These are phyloP conservation scores for Ranitomeya imitator DNA, from an alignment of 2,113 vertebrate genomes.

Conservation along the genomic window DNA sequence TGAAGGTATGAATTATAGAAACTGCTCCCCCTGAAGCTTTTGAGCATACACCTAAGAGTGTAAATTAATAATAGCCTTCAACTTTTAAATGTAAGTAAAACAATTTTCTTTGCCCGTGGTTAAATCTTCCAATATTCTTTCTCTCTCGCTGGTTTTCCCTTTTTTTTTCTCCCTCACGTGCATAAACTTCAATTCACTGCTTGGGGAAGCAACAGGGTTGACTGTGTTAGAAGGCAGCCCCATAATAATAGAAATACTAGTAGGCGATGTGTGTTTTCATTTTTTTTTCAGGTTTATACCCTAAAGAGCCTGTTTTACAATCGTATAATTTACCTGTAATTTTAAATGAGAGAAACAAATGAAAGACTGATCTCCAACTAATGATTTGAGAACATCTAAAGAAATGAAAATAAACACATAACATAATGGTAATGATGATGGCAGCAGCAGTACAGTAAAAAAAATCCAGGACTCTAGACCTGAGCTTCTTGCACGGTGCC, in stretches of 20 bases:
- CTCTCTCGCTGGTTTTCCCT: constrained; percentile 29
- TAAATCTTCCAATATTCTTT: constrained; percentile 29
- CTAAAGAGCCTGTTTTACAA: constrained; percentile 14
- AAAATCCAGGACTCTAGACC: too few relatives aligned
- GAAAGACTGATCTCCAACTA: not conserved
- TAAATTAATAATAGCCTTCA: constrained; percentile 46
- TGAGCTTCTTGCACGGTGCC: too few relatives aligned
- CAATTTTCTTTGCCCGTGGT: constrained; percentile 38
- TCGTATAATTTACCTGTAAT: not conserved
- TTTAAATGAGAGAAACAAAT: not conserved
- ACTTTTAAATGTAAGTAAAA: constrained; percentile 49
- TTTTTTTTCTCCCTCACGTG: constrained; percentile 36
- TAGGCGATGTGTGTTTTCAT: constrained; percentile 18
- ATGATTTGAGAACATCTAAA: not conserved
- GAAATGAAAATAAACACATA: too few relatives aligned
- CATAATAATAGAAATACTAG: constrained; percentile 33
- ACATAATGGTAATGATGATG: too few relatives aligned
- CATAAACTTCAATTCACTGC: not conserved
- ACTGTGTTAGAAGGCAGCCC: constrained; percentile 24
- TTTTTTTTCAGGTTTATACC: constrained; percentile 16
- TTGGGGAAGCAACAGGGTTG: constrained; percentile 26
- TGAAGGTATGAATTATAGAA: constrained; percentile 6
- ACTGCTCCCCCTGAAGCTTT: constrained; percentile 28
- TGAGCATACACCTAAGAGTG: constrained; percentile 4
- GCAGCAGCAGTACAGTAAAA: too few relatives aligned